Conservation (phyloP, 2,888 invertebrate species). For the Aphidoletes aphidimyza region DNA sequence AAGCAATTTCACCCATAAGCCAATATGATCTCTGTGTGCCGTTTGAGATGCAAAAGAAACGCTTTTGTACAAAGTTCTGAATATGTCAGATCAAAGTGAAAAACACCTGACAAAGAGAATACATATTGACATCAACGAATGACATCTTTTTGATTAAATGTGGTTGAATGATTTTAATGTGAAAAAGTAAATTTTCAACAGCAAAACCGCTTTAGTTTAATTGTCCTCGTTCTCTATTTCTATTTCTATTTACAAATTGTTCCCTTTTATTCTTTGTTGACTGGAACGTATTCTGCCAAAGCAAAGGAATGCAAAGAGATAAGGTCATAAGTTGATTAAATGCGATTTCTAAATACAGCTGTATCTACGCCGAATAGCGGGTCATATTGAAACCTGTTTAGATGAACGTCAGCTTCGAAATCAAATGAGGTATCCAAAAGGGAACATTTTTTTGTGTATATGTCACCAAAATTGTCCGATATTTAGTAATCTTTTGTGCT, state of each 20-base stretch:
- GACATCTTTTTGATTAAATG: slow-evolving; percentile 27
- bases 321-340: slow-evolving; percentile 20
- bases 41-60: background rate
- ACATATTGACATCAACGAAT: slow-evolving; percentile 33
- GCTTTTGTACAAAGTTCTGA: background rate
- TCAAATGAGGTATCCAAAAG: background rate
- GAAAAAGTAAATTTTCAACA: background rate
- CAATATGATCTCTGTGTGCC: slow-evolving; percentile 24
- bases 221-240: background rate
- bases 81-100: slow-evolving; percentile 17
- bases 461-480: background rate
- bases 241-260: background rate
- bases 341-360: too few relatives aligned
- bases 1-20: slow-evolving; percentile 26
- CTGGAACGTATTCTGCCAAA: too few relatives aligned
- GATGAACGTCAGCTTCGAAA: too few relatives aligned
- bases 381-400: too few relatives aligned
- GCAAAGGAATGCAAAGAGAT: background rate
- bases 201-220: background rate
- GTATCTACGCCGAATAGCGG: too few relatives aligned
- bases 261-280: too few relatives aligned
- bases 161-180: background rate
- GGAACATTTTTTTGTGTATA: background rate
- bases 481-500: slow-evolving; percentile 8
- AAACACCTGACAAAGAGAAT: slow-evolving; percentile 49